Conservation (phyloP, 1,140 invertebrate species). For the Calliphora vicina region DNA sequence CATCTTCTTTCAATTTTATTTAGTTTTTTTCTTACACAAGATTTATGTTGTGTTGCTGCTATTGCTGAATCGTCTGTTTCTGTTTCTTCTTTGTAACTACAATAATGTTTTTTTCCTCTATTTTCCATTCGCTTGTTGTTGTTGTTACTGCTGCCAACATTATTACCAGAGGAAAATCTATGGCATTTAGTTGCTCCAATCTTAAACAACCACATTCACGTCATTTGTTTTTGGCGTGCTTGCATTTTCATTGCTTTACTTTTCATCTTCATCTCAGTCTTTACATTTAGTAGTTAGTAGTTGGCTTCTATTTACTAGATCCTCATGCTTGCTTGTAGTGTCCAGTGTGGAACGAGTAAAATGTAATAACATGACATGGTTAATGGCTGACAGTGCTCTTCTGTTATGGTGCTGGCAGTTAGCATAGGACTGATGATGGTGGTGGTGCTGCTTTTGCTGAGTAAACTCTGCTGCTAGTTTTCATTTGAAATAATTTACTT, state of each 20-base stretch:
- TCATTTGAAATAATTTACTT: slow-evolving; percentile 14
- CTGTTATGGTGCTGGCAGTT: neutral
- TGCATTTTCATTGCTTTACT: slow-evolving; percentile 19
- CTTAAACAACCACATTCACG: neutral
- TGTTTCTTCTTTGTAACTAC: slow-evolving; percentile 6
- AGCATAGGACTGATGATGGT: neutral
- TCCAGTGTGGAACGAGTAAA: slow-evolving; percentile 23
- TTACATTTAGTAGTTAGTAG: neutral
- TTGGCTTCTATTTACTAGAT: neutral
- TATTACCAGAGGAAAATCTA: slow-evolving; percentile 24
- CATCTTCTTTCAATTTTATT: neutral
- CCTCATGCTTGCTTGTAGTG: slow-evolving; percentile 11
- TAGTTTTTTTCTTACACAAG: neutral
- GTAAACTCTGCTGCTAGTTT: neutral
- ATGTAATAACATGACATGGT: slow-evolving; percentile 31
- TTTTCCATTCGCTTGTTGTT: neutral
- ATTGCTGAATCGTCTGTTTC: slow-evolving; percentile 30
- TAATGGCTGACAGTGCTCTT: slow-evolving; percentile 33
- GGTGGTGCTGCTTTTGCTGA: neutral
- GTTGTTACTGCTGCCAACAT: neutral
- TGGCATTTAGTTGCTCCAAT: slow-evolving; percentile 11
- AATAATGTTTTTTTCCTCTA: neutral
- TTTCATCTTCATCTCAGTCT: slow-evolving; percentile 15
- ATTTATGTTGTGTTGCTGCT: slow-evolving; percentile 32
- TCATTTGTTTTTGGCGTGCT: slow-evolving; percentile 18